Evolutionary conservation across 2,797 vertebrate genomes (phyloP), one percentile per base, ranked within the genome.

Genomic region (Eremophila alpestris): DNA sequence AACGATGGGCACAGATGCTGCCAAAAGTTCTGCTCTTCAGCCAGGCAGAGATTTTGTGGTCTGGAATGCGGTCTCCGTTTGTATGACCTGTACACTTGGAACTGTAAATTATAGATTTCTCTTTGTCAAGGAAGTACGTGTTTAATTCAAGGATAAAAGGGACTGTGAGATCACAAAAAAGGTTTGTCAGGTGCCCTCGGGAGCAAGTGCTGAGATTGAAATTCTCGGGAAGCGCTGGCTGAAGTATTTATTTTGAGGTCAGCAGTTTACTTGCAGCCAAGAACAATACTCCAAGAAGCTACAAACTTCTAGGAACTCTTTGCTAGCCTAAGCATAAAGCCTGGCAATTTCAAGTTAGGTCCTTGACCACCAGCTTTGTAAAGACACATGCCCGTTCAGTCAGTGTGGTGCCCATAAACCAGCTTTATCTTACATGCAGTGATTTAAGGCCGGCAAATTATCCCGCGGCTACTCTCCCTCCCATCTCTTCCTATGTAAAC

Each of bases 91-190:
- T 80, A n/a, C 5, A 4, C 73, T 22, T 62, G 22, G 54, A 87
- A 59, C 40, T 51, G 51, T 17, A 94, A 93, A 93, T 94, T 79
- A 92, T 1, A 5, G 38, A 60, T 36, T 77, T 74, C 49, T 82
- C 71, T 74, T 89, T 83, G 54, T 85, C 48, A 74, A 46, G 58
- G 43, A 91, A 89, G 67, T 13, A 59, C 2, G 0, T 11, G 10
- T 17, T 87, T 90, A 89, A 80, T 78, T 81, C 54, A 87, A 80
- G 87, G 62, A 91, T 92, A 89, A 76, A 95, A 89, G 89, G 2
- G 7, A 80, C 51, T 5, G 10, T 48, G 43, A 77, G 81, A 89
- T 85, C 76, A 94, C 71, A 85, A 48, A 87, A 85, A 85, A 83
- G 55, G 54, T 91, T 87, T 65, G 73, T 68, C 76, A 94, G 48